Base-by-base conservation (phyloP, 2,797 vertebrate genomes). In the Peromyscus aztecus region DNA sequence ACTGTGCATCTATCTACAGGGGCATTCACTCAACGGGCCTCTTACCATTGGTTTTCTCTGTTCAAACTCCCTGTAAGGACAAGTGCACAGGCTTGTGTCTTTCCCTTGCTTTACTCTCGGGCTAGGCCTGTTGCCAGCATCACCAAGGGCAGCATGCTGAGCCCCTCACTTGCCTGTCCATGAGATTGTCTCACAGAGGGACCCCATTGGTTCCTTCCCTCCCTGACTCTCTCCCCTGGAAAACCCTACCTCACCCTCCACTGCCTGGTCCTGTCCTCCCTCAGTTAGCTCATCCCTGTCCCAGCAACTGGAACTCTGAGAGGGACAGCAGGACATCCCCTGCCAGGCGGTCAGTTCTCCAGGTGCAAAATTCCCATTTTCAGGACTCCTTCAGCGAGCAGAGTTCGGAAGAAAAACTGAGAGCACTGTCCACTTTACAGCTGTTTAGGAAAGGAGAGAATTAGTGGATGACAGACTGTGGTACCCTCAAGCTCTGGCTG, bases 1-100 rank as follows among this genome's bases (percentile, higher is more conserved):
- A 3, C 63, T 65, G 27, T 16, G 1, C 24, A 57, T 57, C 16
- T 57, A 2, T 9, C 2, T 12, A 9, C 1, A 3, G 17, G 34
- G 57, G 2, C 21, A 4, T 46, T n/a, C 27, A 29, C 55, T 34
- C 52, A 21, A 11, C 11, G 23, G 27, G 77, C 2, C 65, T 67
- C 63, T 34, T 67, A 55, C 77, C 16, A 9, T 21, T 59, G 49
- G 12, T 34, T 9, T n/a, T 57, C 37, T 82, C 67, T 19, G 19
- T 46, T 83, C 9, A 49, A 75, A n/a, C 6, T 73, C 8, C 49
- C 8, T 19, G 24, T 29, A 71, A 83, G 21, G 37, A n/a, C 13
- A 90, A 78, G 43, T 21, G 80, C 23, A 27, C 37, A 24, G 69
- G 46, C 71, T 55, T 81, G 34, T 55, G 2, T 14, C 31, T 12